Evolutionary conservation across 2,113 vertebrate genomes (phyloP), one percentile per base, ranked within the genome.

Genomic region (Mesitornis unicolor): DNA sequence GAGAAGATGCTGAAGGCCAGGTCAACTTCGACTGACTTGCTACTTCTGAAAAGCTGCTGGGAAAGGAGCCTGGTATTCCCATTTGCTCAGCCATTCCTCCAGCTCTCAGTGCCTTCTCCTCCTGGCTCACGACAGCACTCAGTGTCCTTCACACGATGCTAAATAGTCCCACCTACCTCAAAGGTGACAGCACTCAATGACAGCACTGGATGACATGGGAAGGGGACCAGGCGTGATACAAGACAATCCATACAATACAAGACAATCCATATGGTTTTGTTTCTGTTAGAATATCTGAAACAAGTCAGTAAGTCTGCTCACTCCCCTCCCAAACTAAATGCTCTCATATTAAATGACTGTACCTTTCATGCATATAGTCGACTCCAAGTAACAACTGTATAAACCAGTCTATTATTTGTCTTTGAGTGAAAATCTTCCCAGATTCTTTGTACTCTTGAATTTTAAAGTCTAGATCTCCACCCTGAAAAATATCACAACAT

Each of bases 301-400:
- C 16, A 15, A 91, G n/a, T 28, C 70, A 78, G 16, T 36, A 48
- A 70, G 21, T 13, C 26, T 54, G 31, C 14, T 85, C 42, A 16
- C 29, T 54, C 40, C 53, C 31, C 50, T 76, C 57, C 65, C 40
- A 21, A 56, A 28, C 13, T 29, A 36, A 93, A 64, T 33, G 28
- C 1, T 61, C 33, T 59, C 19, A 12, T 61, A 57, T 73, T 33
- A 88, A 84, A 74, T 40, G n/a, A 92, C 91, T 90, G 43, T 98
- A 99, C 99, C 99, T 99, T 90, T 98, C 98, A 57, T 99, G 98
- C 97, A 99, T 98, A 53, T 99, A 99, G 96, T 98, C 98, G 70
- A 99, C 98, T 90, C 98, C 98, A 1, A 99, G 97, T 79, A 99
- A 96, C 74, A 99, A 83, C 94, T 99, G 98, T 85, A 98, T 94